A percentile compares a stretch with the other conserved stretches of the same genome.
Conservation (phyloP, 2,113 vertebrate genomes). For the Pterocles gutturalis region DNA sequence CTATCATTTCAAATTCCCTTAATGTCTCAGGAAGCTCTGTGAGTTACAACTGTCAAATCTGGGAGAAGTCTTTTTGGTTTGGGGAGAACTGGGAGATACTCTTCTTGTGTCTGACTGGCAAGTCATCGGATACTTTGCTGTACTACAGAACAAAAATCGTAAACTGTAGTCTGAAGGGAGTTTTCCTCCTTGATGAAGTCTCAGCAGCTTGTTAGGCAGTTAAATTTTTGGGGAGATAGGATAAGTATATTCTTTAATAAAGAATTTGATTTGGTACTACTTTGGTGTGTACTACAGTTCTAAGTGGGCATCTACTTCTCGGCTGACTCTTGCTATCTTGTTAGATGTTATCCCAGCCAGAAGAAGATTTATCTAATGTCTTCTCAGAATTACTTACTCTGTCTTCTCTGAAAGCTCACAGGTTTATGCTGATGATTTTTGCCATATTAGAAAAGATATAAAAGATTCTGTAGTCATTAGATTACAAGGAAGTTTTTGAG, state of each 20-base stretch:
- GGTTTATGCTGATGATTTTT: background rate
- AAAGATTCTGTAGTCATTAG: background rate
- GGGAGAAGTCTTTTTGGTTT: background rate
- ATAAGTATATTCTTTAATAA: background rate
- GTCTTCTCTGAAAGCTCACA: background rate
- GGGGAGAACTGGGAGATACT: background rate
- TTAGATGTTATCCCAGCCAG: background rate
- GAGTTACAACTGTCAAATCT: background rate
- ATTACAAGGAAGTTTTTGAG: background rate
- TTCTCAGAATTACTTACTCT: background rate
- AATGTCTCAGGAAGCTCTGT: background rate
- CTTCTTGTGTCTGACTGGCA: background rate
- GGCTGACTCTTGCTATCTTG: background rate
- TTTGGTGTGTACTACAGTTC: accelerated
- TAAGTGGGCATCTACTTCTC: background rate
- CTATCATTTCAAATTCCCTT: background rate
- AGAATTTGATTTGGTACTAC: background rate
- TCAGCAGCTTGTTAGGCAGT: background rate
- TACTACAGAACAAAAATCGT: background rate
- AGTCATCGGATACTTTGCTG: background rate
- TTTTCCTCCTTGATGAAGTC: background rate
- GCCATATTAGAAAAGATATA: background rate
- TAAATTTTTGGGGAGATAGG: background rate
- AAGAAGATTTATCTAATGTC: background rate
- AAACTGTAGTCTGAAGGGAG: background rate